Base-by-base conservation (phyloP, 2,113 vertebrate species). In the Pampusana beccarii region DNA sequence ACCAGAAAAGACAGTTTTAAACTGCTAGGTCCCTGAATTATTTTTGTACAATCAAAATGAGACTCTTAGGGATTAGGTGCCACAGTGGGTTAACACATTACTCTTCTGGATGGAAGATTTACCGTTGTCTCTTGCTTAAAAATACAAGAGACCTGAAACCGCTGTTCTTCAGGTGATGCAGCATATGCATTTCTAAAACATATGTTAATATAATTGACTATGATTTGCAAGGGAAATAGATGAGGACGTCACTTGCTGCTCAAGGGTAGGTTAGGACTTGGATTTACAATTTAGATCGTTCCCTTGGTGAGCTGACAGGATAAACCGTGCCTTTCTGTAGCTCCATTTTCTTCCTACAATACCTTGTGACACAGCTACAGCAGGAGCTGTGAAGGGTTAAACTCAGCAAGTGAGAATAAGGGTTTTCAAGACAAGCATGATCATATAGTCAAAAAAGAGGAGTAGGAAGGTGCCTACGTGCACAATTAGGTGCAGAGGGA, bases 1-100 rank as follows among this genome's bases (percentile, higher is more conserved):
- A 92, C 72, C 78, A 92, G 92, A 69, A 84, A 90, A 95, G 94
- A 93, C 67, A 93, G 61, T 88, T 96, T 94, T 62, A 94, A 95
- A 93, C 23, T 53, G 78, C 65, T 96, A 81, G 69, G 71, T 86
- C 20, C 75, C 90, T 94, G 90, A 93, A 96, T 96, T 95, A 96
- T 96, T 97, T 97, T 97, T 88, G 65, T 94, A 69, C 69, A 86
- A 84, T 94, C 64, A 90, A 94, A 94, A 95, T 64, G 93, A 88
- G 92, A 86, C 65, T 90, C 89, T 66, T 80, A 66, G 90, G 88
- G 58, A 89, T 86, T 92, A 93, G 72, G n/a, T 84, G 72, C 48
- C 60, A 86, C 31, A 74, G 83, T 80, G 42, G n/a, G 90, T 86
- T 95, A 90, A 92, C 44, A 25, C 48, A 83, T 90, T 91, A 67